Conservation (phyloP, 2,888 invertebrate genomes). For the Dioctria linearis region DNA sequence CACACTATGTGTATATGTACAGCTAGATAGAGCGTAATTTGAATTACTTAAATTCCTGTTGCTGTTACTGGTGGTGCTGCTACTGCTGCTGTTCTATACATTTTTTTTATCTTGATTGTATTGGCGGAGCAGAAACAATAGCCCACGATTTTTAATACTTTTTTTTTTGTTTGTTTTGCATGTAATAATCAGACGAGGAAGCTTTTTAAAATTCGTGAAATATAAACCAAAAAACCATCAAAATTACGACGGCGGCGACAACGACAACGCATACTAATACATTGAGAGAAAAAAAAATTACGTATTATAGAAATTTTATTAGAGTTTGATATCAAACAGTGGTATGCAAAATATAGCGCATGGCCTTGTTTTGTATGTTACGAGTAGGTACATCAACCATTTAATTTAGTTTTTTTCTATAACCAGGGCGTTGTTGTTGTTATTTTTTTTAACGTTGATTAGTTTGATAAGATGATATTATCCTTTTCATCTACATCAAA, state of each 20-base stretch:
- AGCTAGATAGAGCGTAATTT: slow-evolving; percentile 35
- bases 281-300: slow-evolving; percentile 18
- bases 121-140: slow-evolving; percentile 19
- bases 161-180: neutral
- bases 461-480: too few relatives aligned
- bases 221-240: slow-evolving; percentile 32
- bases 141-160: neutral
- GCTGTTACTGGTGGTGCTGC: slow-evolving; percentile 37
- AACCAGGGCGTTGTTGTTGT: neutral
- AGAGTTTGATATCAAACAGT: neutral
- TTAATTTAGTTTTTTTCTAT: neutral
- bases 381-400: neutral
- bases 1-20: neutral
- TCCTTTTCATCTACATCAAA: too few relatives aligned
- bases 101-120: slow-evolving; percentile 8
- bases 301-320: slow-evolving; percentile 19
- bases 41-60: slow-evolving; percentile 29
- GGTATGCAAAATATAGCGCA: neutral
- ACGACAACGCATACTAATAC: slow-evolving; percentile 1
- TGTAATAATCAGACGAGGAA: slow-evolving; percentile 1
- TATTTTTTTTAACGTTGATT: too few relatives aligned
- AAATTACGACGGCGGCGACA: neutral
- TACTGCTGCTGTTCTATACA: slow-evolving; percentile 16
- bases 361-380: neutral
- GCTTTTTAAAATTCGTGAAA: slow-evolving; percentile 34